phyloP scores from a whole-genome alignment of 1,140 invertebrate species.

The Drosophila bocqueti region DNA sequence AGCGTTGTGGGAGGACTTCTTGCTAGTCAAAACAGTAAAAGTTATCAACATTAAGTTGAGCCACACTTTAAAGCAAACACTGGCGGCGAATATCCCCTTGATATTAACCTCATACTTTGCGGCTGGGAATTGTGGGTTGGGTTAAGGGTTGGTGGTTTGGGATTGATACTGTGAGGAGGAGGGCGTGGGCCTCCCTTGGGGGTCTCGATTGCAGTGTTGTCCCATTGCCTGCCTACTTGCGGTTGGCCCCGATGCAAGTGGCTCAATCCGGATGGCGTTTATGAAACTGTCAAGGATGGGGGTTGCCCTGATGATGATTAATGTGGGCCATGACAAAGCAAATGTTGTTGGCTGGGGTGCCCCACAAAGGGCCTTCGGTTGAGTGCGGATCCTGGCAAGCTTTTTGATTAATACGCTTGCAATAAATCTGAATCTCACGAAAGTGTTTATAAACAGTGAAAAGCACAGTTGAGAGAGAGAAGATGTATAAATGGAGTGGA shows the following conservation, averaged over 20 bases:
- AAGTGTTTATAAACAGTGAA: slow-evolving; percentile 36
- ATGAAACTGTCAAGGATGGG: slow-evolving; percentile 74
- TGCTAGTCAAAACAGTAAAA: slow-evolving; percentile 62
- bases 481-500: slow-evolving; percentile 35
- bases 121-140: slow-evolving; percentile 42
- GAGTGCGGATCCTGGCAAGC: slow-evolving; percentile 39
- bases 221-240: slow-evolving; percentile 67
- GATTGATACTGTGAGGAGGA: neutral
- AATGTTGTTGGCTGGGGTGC: slow-evolving; percentile 59
- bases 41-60: slow-evolving; percentile 67
- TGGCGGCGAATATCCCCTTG: neutral
- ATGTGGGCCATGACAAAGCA: slow-evolving; percentile 77
- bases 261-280: slow-evolving; percentile 56
- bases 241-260: slow-evolving; percentile 63
- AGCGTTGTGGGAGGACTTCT: slow-evolving; percentile 21
- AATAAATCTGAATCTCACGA: slow-evolving; percentile 37
- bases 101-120: slow-evolving; percentile 77
- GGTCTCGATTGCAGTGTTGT: slow-evolving; percentile 65
- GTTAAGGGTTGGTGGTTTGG: slow-evolving; percentile 5
- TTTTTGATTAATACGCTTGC: slow-evolving; percentile 64
- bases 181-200: neutral
- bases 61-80: slow-evolving; percentile 60
- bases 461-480: slow-evolving; percentile 1
- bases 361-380: slow-evolving; percentile 5
- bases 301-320: slow-evolving; percentile 72